phyloP scores from a whole-genome alignment of 2,113 vertebrate species.

The Rhipidura dahli region DNA sequence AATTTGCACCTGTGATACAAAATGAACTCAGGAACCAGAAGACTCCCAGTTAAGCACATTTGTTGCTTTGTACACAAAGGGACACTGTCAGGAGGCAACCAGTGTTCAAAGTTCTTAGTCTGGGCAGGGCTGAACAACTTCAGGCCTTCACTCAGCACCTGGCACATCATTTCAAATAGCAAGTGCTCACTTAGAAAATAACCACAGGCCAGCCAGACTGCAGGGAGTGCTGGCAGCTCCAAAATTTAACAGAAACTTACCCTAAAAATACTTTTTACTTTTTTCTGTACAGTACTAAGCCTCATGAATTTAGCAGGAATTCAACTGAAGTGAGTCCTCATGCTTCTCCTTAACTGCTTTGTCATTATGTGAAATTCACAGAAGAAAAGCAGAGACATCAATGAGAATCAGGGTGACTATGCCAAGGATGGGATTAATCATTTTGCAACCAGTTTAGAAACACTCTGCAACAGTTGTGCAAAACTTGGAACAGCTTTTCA shows the following conservation, averaged over 20 bases:
- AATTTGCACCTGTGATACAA: constrained; percentile 62
- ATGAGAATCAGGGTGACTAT: background rate
- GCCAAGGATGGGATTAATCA: background rate
- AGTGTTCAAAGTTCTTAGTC: background rate
- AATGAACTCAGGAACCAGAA: constrained; percentile 26
- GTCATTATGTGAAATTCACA: background rate
- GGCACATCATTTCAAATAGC: background rate
- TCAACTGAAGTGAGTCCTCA: background rate
- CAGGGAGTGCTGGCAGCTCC: background rate
- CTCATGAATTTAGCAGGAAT: background rate
- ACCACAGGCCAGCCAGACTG: background rate
- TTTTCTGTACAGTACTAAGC: background rate
- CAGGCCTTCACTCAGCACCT: constrained; percentile 4
- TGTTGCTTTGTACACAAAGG: constrained; percentile 46
- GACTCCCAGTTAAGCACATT: background rate
- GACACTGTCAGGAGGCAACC: background rate
- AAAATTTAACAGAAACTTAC: background rate
- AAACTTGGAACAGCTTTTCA: background rate
- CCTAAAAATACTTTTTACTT: background rate
- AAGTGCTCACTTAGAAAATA: accelerated
- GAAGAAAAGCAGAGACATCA: background rate
- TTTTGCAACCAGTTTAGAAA: background rate
- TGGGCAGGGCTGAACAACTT: background rate
- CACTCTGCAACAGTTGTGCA: background rate
- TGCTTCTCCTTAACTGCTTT: background rate